These are phyloP conservation scores for Cichladusa arquata DNA, from an alignment of 2,113 vertebrate species.

Conservation along the genomic window DNA sequence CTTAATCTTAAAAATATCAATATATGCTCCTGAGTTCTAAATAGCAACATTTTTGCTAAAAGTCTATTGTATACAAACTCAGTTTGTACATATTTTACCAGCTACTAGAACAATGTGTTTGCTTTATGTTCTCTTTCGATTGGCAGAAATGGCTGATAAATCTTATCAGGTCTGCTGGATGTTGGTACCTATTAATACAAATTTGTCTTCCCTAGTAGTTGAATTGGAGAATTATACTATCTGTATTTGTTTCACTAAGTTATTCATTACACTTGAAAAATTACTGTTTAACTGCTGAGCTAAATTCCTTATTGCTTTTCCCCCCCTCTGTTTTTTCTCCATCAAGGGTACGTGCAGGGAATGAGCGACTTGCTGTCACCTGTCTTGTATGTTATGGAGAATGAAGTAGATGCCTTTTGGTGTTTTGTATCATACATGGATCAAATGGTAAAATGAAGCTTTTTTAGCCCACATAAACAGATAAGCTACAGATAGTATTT, in stretches of 20 bases:
- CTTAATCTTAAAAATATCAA: neutral
- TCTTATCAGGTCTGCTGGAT: neutral
- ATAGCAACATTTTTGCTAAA: neutral
- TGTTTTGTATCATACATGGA: constrained; percentile 96
- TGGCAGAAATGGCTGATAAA: neutral
- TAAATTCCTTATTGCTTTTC: neutral
- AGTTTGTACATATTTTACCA: neutral
- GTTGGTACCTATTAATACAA: neutral
- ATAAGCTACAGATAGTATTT: neutral
- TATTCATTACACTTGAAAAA: neutral
- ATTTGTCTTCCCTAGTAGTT: neutral
- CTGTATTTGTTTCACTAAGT: neutral
- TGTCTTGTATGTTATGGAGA: constrained; percentile 93
- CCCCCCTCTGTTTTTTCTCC: neutral
- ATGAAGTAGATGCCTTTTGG: constrained; percentile 98
- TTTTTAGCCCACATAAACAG: neutral
- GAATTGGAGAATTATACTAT: neutral
- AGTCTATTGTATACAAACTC: neutral
- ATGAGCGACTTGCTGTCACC: constrained; percentile 98
- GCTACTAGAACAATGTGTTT: neutral
- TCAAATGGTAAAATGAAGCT: constrained; percentile 83
- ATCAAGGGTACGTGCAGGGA: constrained; percentile 92
- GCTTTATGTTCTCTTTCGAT: neutral
- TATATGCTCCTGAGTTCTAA: neutral
- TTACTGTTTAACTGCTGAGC: neutral